These are phyloP conservation scores for Chanos chanos DNA, from an alignment of 2,797 vertebrate genomes.

Conservation along the genomic window DNA sequence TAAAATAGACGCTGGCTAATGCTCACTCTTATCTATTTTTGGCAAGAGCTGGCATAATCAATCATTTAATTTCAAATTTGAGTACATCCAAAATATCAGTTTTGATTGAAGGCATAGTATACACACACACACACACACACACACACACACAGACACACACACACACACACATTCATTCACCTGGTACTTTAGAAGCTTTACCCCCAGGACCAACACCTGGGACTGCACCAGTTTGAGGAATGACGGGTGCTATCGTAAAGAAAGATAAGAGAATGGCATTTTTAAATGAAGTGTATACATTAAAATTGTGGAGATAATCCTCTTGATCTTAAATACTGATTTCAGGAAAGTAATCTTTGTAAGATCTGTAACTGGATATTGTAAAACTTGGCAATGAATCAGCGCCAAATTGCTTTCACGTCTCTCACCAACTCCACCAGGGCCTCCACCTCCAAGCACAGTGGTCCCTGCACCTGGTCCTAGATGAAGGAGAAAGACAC, in stretches of 20 bases:
- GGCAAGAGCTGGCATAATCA: not conserved
- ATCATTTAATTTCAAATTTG: not conserved
- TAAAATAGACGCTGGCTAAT: slow-evolving; percentile 25
- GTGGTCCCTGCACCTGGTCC: slow-evolving; percentile 50
- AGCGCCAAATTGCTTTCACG: slow-evolving; percentile 22
- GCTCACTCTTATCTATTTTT: not conserved
- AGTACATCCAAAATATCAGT: not conserved
- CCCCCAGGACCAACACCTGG: slow-evolving; percentile 74
- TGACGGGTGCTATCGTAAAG: slow-evolving; percentile 70
- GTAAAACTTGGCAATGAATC: not conserved
- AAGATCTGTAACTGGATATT: slow-evolving; percentile 2
- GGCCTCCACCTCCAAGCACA: slow-evolving; percentile 42
- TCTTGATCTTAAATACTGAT: no score
- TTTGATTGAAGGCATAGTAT: not conserved
- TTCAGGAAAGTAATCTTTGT: no score
- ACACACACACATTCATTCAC: slow-evolving; percentile 58
- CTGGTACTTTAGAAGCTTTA: slow-evolving; percentile 86
- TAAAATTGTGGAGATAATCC: no score
- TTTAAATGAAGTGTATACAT: no score
- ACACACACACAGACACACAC: not conserved
- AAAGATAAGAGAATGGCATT: no score
- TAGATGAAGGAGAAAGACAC: slow-evolving; percentile 16
- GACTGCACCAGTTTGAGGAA: slow-evolving; percentile 80
- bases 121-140: slow-evolving; percentile 23
- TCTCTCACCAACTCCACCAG: slow-evolving; percentile 54